Base-by-base conservation (phyloP, 2,888 invertebrate species). In the Asteroscopus sphinx region DNA sequence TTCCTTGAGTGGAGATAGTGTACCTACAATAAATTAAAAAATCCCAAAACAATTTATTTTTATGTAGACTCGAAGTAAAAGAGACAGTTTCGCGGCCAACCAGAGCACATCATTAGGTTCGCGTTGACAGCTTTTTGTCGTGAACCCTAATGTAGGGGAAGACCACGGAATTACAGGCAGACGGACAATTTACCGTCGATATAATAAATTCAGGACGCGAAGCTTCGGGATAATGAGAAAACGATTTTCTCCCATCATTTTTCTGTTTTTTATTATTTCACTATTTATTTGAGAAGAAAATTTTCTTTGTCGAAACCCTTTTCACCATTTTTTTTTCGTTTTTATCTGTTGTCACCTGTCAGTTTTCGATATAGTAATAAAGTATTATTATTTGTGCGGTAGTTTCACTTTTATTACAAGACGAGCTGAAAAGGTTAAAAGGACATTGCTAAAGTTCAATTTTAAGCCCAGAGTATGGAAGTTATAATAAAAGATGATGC, bases 181-280 rank as follows among this genome's bases (percentile, higher is more conserved):
- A 68, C 56, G 57, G 64, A 76, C 73, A 73, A 73, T 73, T 68
- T 73, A 76, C 57, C 37, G 65, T 42, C 42, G 49, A 68, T 68
- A 73, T 73, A 73, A 76, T 73, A 76, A 76, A 76, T 73, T 73
- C 76, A 51, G 59, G 55, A 42, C 65, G 65, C 59, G 62, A 48
- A 57, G 46, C 54, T 12, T 41, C 15, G 39, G 52, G 59, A 62
- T 73, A 76, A 73, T 76, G 73, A 76, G 73, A 73, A 73, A 73
- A 55, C 65, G 46, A 73, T 68, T 73, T 73, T 61, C 56, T 47
- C 7, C 53, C 44, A 64, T 62, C 68, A 64, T 76, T 65, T 72
- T 67, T 28, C 47, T 48, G 53, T 68, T 51, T 55, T 57, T 54
- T 17, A 30, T 35, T 46, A 54, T 42, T 68, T 12, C 35, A 46